Conservation (phyloP, 1,140 invertebrate genomes). For the Brevipalpus yothersi region DNA sequence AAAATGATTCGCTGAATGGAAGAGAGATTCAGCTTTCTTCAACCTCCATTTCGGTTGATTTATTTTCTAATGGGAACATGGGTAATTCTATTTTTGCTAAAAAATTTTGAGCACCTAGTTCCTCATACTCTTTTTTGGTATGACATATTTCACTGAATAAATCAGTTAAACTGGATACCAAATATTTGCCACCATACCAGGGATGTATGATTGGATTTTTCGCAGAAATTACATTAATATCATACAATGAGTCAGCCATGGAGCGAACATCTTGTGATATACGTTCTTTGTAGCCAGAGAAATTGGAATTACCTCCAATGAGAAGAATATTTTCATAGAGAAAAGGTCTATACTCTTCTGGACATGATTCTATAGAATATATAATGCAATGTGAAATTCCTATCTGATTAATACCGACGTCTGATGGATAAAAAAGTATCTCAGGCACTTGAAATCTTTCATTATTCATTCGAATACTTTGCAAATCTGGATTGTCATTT, state of each 20-base stretch:
- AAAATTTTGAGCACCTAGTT: slow-evolving; percentile 32
- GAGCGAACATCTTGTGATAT: slow-evolving; percentile 46
- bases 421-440: slow-evolving; percentile 76
- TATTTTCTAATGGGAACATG: neutral
- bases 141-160: slow-evolving; percentile 19
- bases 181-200: slow-evolving; percentile 56
- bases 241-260: slow-evolving; percentile 43
- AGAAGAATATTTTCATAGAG: slow-evolving; percentile 68
- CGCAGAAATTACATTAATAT: slow-evolving; percentile 42
- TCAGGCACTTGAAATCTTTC: slow-evolving; percentile 61
- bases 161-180: slow-evolving; percentile 17
- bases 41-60: no score
- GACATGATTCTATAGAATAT: slow-evolving; percentile 28
- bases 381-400: slow-evolving; percentile 75
- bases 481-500: slow-evolving; percentile 18
- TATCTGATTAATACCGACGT: slow-evolving; percentile 80
- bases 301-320: slow-evolving; percentile 52
- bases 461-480: slow-evolving; percentile 66
- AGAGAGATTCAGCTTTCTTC: no score
- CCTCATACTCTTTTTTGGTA: slow-evolving; percentile 63
- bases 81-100: slow-evolving; percentile 12
- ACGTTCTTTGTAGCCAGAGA: slow-evolving; percentile 54
- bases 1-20: no score
- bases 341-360: slow-evolving; percentile 42
- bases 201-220: slow-evolving; percentile 46